phyloP scores from a whole-genome alignment of 2,888 invertebrate species.

The Pogonocherus hispidulus region DNA sequence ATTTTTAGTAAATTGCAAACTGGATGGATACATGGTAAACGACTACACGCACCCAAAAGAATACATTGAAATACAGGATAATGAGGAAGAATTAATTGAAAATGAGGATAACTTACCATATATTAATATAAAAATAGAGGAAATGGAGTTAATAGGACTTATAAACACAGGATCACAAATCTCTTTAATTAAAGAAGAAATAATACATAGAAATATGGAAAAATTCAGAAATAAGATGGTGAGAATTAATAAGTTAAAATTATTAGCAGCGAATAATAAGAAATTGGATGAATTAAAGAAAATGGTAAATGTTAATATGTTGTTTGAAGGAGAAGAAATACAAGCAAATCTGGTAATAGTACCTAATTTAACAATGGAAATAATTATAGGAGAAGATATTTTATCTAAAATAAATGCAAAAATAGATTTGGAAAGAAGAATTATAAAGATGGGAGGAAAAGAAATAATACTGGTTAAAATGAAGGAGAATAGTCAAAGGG shows the following conservation, averaged over 20 bases:
- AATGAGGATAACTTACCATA: background rate
- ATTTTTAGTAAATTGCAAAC: no score
- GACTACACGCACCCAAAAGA: no score
- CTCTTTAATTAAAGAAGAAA: background rate
- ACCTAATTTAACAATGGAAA: no score
- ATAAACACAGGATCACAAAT: background rate
- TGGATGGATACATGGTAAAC: no score
- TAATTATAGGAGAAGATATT: no score
- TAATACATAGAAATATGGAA: no score
- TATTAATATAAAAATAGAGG: slow-evolving; percentile 11
- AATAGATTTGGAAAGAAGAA: background rate
- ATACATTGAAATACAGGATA: no score
- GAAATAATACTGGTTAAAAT: background rate
- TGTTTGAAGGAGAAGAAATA: no score
- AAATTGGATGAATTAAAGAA: background rate
- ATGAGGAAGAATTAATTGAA: no score
- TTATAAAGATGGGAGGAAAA: background rate
- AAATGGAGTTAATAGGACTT: background rate
- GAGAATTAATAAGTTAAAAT: background rate
- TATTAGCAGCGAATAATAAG: background rate
- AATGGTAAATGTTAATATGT: background rate
- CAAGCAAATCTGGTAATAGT: no score
- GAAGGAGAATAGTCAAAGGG: background rate
- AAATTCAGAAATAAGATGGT: background rate
- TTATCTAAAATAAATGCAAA: background rate